phyloP scores from a whole-genome alignment of 2,888 invertebrate genomes.

The Labia minor region DNA sequence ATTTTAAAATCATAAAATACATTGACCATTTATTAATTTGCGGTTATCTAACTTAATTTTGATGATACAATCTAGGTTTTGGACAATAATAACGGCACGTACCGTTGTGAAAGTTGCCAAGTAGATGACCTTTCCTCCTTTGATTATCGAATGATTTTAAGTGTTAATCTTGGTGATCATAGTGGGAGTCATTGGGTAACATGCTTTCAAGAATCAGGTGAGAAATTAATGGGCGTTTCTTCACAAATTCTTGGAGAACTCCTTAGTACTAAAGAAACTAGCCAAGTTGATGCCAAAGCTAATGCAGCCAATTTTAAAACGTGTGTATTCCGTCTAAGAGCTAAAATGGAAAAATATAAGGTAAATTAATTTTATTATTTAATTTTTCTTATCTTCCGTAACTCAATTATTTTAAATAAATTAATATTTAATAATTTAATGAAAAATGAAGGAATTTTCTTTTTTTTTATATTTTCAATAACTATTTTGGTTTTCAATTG shows the following conservation, averaged over 20 bases:
- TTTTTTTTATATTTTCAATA: too few relatives aligned
- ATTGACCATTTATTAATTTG: too few relatives aligned
- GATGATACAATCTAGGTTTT: conserved; percentile 52
- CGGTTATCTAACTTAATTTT: too few relatives aligned
- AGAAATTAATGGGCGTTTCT: conserved; percentile 57
- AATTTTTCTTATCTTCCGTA: too few relatives aligned
- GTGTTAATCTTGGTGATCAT: conserved; percentile 70
- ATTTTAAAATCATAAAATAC: too few relatives aligned
- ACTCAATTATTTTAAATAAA: too few relatives aligned
- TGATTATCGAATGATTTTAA: conserved; percentile 17
- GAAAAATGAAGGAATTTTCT: too few relatives aligned
- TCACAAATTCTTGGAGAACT: conserved; percentile 70
- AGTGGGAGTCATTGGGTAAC: conserved; percentile 84
- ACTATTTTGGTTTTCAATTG: too few relatives aligned
- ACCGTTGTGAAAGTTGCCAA: conserved; percentile 91
- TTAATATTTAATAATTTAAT: too few relatives aligned
- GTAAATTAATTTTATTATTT: conserved; percentile 46
- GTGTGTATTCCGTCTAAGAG: conserved; percentile 71
- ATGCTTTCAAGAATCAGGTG: conserved; percentile 75
- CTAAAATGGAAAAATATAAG: conserved; percentile 84
- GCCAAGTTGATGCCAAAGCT: conserved; percentile 48
- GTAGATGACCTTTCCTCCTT: conserved; percentile 40
- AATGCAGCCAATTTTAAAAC: conserved; percentile 53
- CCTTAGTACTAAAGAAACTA: conserved; percentile 43
- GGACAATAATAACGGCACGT: conserved; percentile 77